phyloP scores from a whole-genome alignment of 1,140 invertebrate genomes.

The Nilaparvata lugens region DNA sequence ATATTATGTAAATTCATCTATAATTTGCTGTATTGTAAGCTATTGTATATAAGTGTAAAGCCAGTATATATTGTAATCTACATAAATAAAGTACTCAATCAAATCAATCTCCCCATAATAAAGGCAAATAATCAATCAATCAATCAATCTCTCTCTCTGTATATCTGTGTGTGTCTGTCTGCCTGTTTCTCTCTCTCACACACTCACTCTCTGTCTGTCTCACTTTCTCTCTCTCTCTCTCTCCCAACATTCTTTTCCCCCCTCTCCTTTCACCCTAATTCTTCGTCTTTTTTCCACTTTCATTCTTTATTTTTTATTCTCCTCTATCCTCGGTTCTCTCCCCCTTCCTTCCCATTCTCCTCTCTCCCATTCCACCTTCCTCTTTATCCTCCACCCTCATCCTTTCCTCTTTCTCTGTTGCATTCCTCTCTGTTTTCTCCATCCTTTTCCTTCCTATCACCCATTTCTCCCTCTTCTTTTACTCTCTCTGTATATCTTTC shows the following conservation, averaged over 20 bases:
- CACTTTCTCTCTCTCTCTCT: constrained; percentile 12
- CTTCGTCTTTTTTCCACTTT: background rate
- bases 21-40: too few species aligned
- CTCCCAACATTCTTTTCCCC: background rate
- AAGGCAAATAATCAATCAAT: too few species aligned
- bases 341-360: background rate
- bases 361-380: too few species aligned
- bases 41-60: too few species aligned
- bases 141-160: too few species aligned
- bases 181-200: too few species aligned
- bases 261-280: background rate
- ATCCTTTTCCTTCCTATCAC: background rate
- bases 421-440: background rate
- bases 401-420: background rate
- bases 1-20: too few species aligned
- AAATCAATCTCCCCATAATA: too few species aligned
- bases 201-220: constrained; percentile 11
- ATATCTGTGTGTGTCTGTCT: too few species aligned
- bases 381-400: background rate
- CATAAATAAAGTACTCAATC: too few species aligned
- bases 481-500: background rate
- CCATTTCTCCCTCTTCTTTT: background rate
- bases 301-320: background rate
- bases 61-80: too few species aligned
- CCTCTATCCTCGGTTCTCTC: background rate